A percentile compares a stretch with the other conserved stretches of the same genome.
Evolutionary conservation across 2,113 vertebrate genomes (phyloP).

Genomic region (Okapia johnstoni): DNA sequence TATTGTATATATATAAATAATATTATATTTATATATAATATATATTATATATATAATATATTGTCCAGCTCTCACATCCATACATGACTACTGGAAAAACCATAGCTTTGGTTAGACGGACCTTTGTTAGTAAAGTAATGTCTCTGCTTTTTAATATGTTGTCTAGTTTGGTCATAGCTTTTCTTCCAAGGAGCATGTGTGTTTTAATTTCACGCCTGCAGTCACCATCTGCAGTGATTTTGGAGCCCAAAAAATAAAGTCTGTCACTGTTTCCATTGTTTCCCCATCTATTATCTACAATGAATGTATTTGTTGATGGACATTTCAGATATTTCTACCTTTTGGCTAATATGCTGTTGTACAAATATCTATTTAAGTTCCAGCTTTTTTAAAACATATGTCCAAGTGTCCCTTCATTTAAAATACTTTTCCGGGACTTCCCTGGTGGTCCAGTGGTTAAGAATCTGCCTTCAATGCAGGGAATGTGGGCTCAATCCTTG

Average conservation of each 20-base stretch:
- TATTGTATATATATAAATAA: too few species aligned
- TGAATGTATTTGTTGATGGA: not conserved
- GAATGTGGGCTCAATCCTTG: not conserved
- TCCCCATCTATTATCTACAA: not conserved
- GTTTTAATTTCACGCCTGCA: not conserved
- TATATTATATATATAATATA: too few species aligned
- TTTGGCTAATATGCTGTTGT: not conserved
- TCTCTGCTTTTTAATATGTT: not conserved
- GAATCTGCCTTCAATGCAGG: not conserved
- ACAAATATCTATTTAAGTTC: not conserved
- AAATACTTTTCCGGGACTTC: not conserved
- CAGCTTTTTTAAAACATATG: not conserved
- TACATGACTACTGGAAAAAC: not conserved
- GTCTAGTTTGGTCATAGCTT: not conserved
- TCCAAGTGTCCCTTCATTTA: not conserved
- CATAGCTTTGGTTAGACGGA: not conserved
- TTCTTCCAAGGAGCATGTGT: not conserved
- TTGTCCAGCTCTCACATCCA: too few species aligned
- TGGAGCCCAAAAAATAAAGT: not conserved
- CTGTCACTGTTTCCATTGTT: not conserved
- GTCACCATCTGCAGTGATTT: not conserved
- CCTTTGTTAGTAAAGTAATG: not conserved
- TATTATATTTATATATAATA: too few species aligned
- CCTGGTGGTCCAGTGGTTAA: not conserved
- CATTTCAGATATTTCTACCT: not conserved